Evolutionary conservation across 2,888 invertebrate species (phyloP), one percentile per base, ranked within the genome.

Genomic region (Platerodrilus igneus): DNA sequence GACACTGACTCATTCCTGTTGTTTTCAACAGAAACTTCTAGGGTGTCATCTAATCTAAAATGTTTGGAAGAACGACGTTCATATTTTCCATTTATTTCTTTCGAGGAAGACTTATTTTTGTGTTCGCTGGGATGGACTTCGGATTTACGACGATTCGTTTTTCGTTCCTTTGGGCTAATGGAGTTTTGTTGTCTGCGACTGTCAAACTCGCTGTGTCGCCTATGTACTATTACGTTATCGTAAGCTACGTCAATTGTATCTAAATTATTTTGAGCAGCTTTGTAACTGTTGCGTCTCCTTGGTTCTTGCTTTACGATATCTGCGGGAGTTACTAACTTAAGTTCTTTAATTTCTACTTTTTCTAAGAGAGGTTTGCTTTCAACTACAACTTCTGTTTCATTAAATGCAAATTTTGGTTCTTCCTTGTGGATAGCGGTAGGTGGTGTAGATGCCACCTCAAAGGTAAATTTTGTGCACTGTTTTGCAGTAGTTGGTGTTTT

Each of bases 381-480:
- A 22, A 23, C 28, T 9, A 26, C 38, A 17, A 20, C 28, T n/a
- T 40, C 35, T 7, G 48, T 23, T 23, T 39, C 5, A 14, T 49
- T 41, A 27, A 51, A 49, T 8, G 44, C 27, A 27, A 53, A 51
- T 25, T 46, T 45, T 22, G 50, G 40, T 33, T 50, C 49, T 7
- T 39, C 45, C 18, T 47, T 52, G 18, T 27, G 35, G 22, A 41
- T 36, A 2, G 40, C 47, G 1, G 37, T 36, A 20, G 40, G 42
- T 4, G 45, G 48, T 6, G 40, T 41, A 9, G 34, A 11, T n/a
- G 40, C 41, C 2, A 22, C 14, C 22, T 65, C 62, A 47, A 74
- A 73, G 14, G 75, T 76, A 53, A 81, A 79, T 59, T 77, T 78
- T 0, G 73, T 73, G 22, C 77, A 71, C 44, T 75, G 73, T 7